phyloP scores from a whole-genome alignment of 2,797 vertebrate species.

The Gymnopithys bicolor region DNA sequence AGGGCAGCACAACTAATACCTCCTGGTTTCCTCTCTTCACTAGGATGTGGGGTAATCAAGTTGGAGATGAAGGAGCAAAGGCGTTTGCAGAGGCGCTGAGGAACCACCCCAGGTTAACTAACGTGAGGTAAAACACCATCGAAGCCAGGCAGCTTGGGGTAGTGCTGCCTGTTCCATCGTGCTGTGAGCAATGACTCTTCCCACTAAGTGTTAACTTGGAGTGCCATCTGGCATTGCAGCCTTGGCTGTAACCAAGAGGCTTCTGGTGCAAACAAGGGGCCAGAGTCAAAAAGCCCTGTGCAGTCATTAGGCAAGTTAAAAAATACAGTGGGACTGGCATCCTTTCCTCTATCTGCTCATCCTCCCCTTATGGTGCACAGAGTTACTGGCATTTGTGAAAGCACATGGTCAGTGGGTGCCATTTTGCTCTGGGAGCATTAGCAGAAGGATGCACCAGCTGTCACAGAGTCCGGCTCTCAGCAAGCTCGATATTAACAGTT shows the following conservation, averaged over 20 bases:
- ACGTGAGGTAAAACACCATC: constrained; percentile 83
- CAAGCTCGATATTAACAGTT: background rate
- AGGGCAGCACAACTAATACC: background rate
- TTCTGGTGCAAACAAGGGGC: background rate
- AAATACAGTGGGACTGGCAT: background rate
- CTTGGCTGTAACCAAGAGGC: background rate
- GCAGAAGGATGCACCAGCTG: background rate
- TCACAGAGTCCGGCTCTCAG: background rate
- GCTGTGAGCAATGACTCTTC: background rate
- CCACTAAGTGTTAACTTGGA: background rate
- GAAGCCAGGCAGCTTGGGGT: background rate
- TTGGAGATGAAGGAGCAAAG: constrained; percentile 90
- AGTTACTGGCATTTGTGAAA: background rate
- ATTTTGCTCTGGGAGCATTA: background rate
- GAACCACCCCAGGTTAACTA: constrained; percentile 85
- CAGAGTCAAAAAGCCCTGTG: background rate
- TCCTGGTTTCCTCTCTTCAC: constrained; percentile 16
- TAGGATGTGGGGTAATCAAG: constrained; percentile 96
- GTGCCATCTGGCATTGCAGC: background rate
- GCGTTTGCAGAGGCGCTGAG: constrained; percentile 90
- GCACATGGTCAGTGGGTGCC: background rate
- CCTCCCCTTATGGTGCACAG: background rate
- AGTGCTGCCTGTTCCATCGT: background rate
- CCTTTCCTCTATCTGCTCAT: background rate
- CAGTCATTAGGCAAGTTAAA: background rate